Percentiles rank a stretch among this genome's conserved stretches.
Conservation (phyloP, 2,113 vertebrate genomes). For the Oostethus manadensis region DNA sequence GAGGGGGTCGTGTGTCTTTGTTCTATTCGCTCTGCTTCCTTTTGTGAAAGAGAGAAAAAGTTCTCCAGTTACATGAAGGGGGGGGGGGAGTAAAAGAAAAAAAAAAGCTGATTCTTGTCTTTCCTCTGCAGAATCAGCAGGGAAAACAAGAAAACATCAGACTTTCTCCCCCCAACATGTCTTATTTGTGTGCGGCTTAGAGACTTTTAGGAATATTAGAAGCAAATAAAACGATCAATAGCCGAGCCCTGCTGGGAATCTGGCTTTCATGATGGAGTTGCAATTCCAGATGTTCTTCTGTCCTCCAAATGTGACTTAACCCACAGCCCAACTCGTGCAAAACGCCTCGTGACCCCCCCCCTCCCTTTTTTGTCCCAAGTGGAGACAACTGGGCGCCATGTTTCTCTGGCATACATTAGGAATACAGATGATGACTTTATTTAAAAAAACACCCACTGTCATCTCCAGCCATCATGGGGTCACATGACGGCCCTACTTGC, state of each 20-base stretch:
- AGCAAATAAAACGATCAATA: neutral
- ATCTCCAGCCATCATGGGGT: constrained; percentile 39
- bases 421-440: constrained; percentile 40
- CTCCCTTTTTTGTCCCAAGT: constrained; percentile 16
- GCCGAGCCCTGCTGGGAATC: constrained; percentile 38
- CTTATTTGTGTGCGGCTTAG: no score
- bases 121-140: constrained; percentile 65
- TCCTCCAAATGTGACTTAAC: constrained; percentile 61
- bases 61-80: constrained; percentile 53
- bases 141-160: constrained; percentile 35
- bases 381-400: constrained; percentile 45
- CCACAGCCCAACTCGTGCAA: constrained; percentile 1
- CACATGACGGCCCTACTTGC: constrained; percentile 34
- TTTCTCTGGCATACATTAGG: constrained; percentile 41
- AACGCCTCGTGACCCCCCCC: constrained; percentile 56
- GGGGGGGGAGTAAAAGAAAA: constrained; percentile 38
- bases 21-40: constrained; percentile 13
- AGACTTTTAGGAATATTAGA: neutral
- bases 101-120: constrained; percentile 44
- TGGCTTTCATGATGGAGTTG: constrained; percentile 60
- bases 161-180: no score
- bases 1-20: neutral
- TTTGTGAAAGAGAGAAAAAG: constrained; percentile 55
- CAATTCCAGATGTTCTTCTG: constrained; percentile 76
- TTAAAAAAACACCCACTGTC: no score